Evolutionary conservation across 2,113 vertebrate genomes (phyloP), one percentile per base, ranked within the genome.

Genomic region (Oryzias woworae): DNA sequence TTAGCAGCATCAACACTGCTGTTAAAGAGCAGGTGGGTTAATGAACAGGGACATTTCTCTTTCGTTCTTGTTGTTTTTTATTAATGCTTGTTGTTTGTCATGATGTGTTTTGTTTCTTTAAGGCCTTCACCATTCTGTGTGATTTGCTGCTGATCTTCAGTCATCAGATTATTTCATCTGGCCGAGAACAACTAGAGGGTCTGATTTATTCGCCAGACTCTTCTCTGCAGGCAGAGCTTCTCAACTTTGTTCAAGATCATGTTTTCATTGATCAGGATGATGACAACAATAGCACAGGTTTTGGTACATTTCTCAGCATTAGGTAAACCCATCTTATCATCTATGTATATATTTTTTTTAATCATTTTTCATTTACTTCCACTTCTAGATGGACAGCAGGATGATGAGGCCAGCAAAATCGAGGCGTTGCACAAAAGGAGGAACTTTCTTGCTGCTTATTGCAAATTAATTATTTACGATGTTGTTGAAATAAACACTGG

Each of bases 231-330:
- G 94, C 94, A 23, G 96, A 98, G 80, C 88, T 98, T 47, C 93
- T 98, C 72, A 96, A 93, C 90, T 98, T 98, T 85, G 95, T 98
- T 90, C 87, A 96, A 77, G 94, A 98, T 92, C 96, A 97, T 62
- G 95, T 98, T 70, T 98, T 98, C 83, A 97, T 98, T 83, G 96
- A 98, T 84, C 96, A 97, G 85, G 96, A 98, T 78, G 96, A 97
- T 57, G 96, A 98, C 76, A 94, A 73, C 81, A 94, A 93, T 81
- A 96, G 94, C 87, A 92, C 95, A 84, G 96, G 96, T 96, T 26
- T 24, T 69, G 55, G 46, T 48, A 92, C 44, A 92, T 93, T 85
- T 93, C 93, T 68, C 41, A 17, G n/a, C 15, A 91, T 93, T 53
- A 22, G 22, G 22, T 46, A 31, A 56, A 46, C 17, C 7, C 45